Conservation (phyloP, 2,797 vertebrate genomes). For the Sebastes cheni region DNA sequence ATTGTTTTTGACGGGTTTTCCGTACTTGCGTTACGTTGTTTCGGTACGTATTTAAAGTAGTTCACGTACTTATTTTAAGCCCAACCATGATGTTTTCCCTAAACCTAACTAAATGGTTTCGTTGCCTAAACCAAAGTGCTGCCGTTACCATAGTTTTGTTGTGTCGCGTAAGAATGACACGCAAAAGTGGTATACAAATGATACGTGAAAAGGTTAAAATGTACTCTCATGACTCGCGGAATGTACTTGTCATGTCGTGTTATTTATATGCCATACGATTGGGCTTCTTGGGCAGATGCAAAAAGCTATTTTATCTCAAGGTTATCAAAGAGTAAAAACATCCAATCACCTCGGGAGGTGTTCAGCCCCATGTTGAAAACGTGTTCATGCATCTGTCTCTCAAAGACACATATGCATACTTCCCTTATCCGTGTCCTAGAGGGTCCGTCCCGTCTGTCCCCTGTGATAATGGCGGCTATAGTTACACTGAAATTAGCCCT, state of each 20-base stretch:
- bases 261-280: not conserved
- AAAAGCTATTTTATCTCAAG: not conserved
- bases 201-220: too few relatives aligned
- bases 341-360: not conserved
- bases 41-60: too few relatives aligned
- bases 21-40: too few relatives aligned
- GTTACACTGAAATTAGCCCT: not conserved
- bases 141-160: fast-evolving
- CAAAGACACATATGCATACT: not conserved
- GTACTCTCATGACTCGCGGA: too few relatives aligned
- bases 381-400: not conserved
- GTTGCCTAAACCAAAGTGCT: too few relatives aligned
- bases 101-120: too few relatives aligned
- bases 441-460: not conserved
- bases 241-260: fast-evolving
- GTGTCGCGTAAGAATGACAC: too few relatives aligned
- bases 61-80: too few relatives aligned
- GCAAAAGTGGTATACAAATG: too few relatives aligned
- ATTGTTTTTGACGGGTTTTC: too few relatives aligned
- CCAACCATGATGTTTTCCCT: too few relatives aligned
- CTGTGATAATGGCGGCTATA: not conserved
- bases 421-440: not conserved
- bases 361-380: not conserved
- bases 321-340: not conserved
- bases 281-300: not conserved